A percentile compares a stretch with the other conserved stretches of the same genome.
phyloP scores from a whole-genome alignment of 2,888 invertebrate genomes.

The Clistopyga incitator region DNA sequence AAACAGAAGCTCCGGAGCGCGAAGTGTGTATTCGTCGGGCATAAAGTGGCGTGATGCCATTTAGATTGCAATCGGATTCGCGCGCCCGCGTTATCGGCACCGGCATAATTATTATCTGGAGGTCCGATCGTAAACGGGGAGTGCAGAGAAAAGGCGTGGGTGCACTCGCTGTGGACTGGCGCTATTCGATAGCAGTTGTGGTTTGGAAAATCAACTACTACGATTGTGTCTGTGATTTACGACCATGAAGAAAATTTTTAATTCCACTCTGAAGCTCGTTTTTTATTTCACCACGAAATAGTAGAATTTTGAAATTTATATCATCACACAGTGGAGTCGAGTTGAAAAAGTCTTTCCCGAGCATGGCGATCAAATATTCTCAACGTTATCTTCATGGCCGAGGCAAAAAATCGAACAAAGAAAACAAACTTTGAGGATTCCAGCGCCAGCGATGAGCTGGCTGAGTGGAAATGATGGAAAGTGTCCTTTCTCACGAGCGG shows the following conservation, averaged over 20 bases:
- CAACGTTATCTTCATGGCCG: not conserved
- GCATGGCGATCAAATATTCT: too few relatives aligned
- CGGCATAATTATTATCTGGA: conserved; percentile 68
- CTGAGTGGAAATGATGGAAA: conserved; percentile 8
- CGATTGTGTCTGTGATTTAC: not conserved
- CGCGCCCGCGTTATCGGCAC: conserved; percentile 65
- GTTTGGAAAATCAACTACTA: not conserved
- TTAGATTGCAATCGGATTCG: conserved; percentile 69
- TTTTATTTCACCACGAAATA: not conserved
- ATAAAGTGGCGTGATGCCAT: conserved; percentile 69
- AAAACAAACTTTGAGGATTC: not conserved
- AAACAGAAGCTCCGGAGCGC: conserved; percentile 14
- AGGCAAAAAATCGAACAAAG: not conserved
- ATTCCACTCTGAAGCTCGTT: not conserved
- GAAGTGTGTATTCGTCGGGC: conserved; percentile 52
- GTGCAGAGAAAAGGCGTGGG: conserved; percentile 33
- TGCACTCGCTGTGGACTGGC: not conserved
- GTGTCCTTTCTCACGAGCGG: not conserved
- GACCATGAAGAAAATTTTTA: not conserved
- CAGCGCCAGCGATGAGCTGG: conserved; percentile 6
- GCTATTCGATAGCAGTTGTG: not conserved
- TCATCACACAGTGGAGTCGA: too few relatives aligned
- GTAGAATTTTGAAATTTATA: too few relatives aligned
- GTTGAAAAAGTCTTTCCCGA: too few relatives aligned
- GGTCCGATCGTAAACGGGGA: conserved; percentile 58